Evolutionary conservation across 30 jellyfish, hydroid and myxozoan genomes (phyloP).

Genomic region (Mastigias papua): DNA sequence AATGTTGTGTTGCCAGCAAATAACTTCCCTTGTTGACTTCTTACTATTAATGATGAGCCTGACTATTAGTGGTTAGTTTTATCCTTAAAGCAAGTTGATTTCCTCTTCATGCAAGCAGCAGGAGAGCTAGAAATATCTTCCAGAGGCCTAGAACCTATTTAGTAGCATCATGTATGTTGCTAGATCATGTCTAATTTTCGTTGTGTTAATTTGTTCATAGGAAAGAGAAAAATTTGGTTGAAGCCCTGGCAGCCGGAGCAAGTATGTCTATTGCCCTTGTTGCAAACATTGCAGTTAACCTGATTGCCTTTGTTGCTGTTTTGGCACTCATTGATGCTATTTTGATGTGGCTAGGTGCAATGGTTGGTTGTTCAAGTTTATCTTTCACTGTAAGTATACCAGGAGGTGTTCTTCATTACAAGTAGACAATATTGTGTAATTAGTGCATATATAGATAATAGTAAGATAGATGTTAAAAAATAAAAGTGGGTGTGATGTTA

Average conservation of each 20-base stretch:
- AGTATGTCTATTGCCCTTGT: slow-evolving; percentile 80
- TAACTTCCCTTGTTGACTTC: too few relatives aligned
- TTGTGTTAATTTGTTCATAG: slow-evolving; percentile 24
- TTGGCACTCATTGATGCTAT: slow-evolving; percentile 68
- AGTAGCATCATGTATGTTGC: background rate
- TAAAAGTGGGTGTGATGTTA: too few relatives aligned
- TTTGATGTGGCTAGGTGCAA: slow-evolving; percentile 70
- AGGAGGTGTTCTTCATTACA: background rate
- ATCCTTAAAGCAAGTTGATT: too few relatives aligned
- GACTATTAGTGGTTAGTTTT: too few relatives aligned
- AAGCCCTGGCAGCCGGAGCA: slow-evolving; percentile 88
- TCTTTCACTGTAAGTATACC: slow-evolving; percentile 51
- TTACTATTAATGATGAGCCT: too few relatives aligned
- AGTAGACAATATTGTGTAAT: background rate
- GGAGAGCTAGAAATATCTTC: too few relatives aligned
- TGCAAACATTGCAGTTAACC: slow-evolving; percentile 86
- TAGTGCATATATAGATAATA: too few relatives aligned
- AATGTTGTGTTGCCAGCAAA: too few relatives aligned
- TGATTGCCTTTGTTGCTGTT: slow-evolving; percentile 81
- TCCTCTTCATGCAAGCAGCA: too few relatives aligned
- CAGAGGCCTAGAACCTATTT: background rate
- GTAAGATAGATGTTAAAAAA: too few relatives aligned
- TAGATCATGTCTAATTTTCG: background rate
- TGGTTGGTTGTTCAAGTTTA: slow-evolving; percentile 65
- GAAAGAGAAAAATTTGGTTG: slow-evolving; percentile 67